phyloP scores from a whole-genome alignment of 2,113 vertebrate species.

The Cyphomyrus discorhynchus region DNA sequence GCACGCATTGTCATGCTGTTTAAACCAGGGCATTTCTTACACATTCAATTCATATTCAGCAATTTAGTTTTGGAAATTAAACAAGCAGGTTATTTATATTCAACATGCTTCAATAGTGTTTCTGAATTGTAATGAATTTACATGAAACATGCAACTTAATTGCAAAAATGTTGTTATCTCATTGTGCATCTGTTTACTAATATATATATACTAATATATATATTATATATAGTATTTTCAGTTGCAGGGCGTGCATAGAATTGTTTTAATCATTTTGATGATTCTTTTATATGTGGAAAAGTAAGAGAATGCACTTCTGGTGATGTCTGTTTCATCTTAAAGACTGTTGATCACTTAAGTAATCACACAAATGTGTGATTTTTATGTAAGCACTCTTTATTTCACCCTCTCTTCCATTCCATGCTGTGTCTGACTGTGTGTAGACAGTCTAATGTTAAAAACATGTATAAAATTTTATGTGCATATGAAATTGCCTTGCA shows the following conservation, averaged over 20 bases:
- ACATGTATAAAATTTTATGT: neutral
- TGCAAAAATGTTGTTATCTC: neutral
- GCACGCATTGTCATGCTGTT: neutral
- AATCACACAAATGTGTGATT: neutral
- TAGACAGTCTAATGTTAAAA: neutral
- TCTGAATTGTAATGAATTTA: neutral
- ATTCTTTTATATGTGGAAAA: neutral
- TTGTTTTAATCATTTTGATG: neutral
- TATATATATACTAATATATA: neutral
- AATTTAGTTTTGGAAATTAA: neutral
- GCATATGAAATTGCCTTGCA: neutral
- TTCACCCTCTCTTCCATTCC: neutral
- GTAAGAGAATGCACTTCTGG: neutral
- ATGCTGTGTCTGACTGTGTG: neutral
- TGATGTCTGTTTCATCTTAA: neutral
- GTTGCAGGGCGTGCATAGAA: neutral
- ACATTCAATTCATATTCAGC: neutral
- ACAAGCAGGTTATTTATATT: neutral
- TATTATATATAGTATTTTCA: neutral
- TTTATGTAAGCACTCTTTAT: neutral
- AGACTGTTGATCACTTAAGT: neutral
- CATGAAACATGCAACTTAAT: neutral
- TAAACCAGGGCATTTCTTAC: neutral
- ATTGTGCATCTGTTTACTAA: neutral
- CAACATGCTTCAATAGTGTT: neutral